phyloP scores from a whole-genome alignment of 2,797 vertebrate species.

The Bovichtus diacanthus region DNA sequence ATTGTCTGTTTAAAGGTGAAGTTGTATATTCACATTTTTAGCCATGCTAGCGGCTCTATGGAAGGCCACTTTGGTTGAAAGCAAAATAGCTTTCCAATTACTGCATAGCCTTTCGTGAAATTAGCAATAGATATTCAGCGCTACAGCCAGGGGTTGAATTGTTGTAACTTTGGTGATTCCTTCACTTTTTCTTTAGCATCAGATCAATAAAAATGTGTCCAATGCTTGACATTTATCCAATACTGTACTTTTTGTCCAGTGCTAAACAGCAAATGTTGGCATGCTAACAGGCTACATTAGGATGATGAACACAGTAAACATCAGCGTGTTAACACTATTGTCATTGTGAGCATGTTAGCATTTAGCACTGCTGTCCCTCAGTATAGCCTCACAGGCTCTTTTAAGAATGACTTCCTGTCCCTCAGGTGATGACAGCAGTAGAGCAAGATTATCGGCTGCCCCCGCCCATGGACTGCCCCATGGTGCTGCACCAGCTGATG shows the following conservation, averaged over 20 bases:
- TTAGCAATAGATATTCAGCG: neutral
- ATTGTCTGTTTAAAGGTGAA: neutral
- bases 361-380: neutral
- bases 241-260: too few relatives aligned
- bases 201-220: too few relatives aligned
- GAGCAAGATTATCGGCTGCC: conserved; percentile 98
- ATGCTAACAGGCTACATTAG: neutral
- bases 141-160: neutral
- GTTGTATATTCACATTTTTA: neutral
- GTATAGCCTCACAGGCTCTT: neutral
- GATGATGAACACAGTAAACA: neutral
- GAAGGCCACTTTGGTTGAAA: neutral
- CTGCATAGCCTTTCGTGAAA: neutral
- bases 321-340: neutral
- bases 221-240: too few relatives aligned
- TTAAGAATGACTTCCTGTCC: neutral
- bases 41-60: neutral
- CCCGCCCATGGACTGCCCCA: conserved; percentile 98
- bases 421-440: conserved; percentile 97
- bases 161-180: neutral
- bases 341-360: neutral
- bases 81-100: neutral
- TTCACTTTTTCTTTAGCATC: neutral
- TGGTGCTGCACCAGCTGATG: conserved; percentile 98
- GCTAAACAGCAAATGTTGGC: too few relatives aligned